phyloP scores from a whole-genome alignment of 1,140 invertebrate genomes.

The Heliconius melpomene region DNA sequence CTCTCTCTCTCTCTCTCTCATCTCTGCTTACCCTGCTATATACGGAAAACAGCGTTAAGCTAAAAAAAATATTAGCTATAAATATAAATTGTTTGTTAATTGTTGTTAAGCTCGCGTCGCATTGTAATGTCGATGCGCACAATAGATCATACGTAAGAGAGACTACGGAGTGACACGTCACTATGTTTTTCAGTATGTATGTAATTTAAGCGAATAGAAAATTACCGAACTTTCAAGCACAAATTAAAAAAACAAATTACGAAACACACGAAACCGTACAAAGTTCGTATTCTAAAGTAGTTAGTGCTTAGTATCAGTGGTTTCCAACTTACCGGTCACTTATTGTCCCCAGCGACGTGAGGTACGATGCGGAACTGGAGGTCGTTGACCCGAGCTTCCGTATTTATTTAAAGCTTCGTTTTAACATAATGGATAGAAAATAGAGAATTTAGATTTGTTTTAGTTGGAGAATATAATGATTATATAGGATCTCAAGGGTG shows the following conservation, averaged over 20 bases:
- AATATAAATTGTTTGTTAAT: no score
- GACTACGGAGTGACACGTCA: no score
- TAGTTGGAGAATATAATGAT: no score
- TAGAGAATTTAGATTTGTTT: neutral
- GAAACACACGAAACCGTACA: neutral
- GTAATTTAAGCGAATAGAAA: neutral
- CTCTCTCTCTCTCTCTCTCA: no score
- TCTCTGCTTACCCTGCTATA: no score
- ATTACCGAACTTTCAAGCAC: neutral
- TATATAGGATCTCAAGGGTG: no score
- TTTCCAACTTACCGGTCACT: constrained; percentile 21
- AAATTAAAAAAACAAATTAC: neutral
- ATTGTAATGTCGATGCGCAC: no score
- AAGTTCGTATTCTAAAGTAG: neutral
- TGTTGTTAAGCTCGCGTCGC: no score
- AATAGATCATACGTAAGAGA: no score
- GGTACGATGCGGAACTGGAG: constrained; percentile 20
- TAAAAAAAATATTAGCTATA: no score
- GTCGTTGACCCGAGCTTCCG: constrained; percentile 13
- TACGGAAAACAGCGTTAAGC: no score
- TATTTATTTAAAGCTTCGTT: neutral
- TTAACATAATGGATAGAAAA: neutral
- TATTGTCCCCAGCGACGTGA: constrained; percentile 18
- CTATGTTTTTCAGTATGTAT: no score
- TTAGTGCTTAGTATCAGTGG: constrained; percentile 15